A percentile compares a stretch with the other conserved stretches of the same genome.
These are phyloP conservation scores for Talpa occidentalis DNA, from an alignment of 2,113 vertebrate species.

Conservation along the genomic window DNA sequence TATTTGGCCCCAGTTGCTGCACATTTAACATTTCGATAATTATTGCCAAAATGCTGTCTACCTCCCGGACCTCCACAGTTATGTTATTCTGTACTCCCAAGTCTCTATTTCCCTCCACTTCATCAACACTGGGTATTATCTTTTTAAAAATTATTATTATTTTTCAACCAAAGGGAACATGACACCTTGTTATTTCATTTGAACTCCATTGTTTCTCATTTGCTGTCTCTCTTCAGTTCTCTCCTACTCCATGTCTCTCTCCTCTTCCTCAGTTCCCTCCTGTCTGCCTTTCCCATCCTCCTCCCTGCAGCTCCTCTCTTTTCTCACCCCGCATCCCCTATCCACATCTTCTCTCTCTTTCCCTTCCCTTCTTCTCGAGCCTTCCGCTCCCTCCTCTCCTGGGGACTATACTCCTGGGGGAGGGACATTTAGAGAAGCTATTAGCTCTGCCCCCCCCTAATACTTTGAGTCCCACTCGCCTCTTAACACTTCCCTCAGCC, in stretches of 20 bases:
- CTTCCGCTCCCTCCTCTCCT: slow-evolving; percentile 26
- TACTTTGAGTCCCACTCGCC: slow-evolving; percentile 74
- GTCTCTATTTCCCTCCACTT: background rate
- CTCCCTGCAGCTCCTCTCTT: background rate
- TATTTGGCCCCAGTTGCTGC: background rate
- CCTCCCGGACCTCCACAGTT: background rate
- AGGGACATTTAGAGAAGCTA: slow-evolving; percentile 66
- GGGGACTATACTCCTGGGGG: slow-evolving; percentile 37
- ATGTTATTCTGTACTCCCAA: background rate
- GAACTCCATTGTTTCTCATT: background rate
- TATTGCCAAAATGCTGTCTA: background rate
- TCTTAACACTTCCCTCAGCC: slow-evolving; percentile 88
- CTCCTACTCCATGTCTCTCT: background rate
- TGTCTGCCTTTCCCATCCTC: background rate
- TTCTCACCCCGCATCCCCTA: too few species aligned
- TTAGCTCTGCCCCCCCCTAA: slow-evolving; percentile 80
- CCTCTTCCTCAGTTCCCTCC: slow-evolving; percentile 43
- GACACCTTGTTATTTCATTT: background rate
- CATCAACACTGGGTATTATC: background rate
- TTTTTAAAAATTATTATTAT: background rate
- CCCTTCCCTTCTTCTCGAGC: background rate
- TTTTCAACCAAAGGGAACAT: background rate
- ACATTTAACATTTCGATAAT: slow-evolving; percentile 7
- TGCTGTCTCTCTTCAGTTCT: background rate
- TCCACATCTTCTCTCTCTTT: background rate